These are phyloP conservation scores for Coleophora flavipennella DNA, from an alignment of 2,888 invertebrate species.

Conservation along the genomic window DNA sequence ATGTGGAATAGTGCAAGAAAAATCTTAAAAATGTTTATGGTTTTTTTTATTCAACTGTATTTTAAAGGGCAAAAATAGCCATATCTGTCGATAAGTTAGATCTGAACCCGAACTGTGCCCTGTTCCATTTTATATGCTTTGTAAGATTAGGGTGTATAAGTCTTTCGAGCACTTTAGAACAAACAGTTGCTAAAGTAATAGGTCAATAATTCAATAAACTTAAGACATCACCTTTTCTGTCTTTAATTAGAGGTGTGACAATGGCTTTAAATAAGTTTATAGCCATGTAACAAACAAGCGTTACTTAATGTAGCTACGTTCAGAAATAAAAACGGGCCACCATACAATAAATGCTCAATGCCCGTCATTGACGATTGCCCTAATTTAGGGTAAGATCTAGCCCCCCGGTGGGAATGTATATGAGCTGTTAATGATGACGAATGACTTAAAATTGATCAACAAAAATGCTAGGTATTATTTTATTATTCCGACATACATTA, in stretches of 20 bases:
- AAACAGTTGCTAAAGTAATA: not conserved
- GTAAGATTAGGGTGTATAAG: not conserved
- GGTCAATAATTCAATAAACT: not conserved
- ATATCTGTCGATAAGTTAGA: conserved; percentile 1
- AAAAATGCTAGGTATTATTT: too few species aligned
- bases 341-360: too few species aligned
- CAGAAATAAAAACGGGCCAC: too few species aligned
- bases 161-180: not conserved
- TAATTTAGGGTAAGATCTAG: too few species aligned
- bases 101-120: conserved; percentile 1
- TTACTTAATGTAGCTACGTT: too few species aligned
- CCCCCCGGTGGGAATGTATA: too few species aligned
- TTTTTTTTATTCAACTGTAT: not conserved
- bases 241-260: not conserved
- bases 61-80: not conserved
- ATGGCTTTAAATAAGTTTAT: not conserved
- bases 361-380: too few species aligned
- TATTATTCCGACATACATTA: too few species aligned
- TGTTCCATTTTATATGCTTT: not conserved
- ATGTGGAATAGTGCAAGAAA: too few species aligned
- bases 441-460: too few species aligned
- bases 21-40: too few species aligned
- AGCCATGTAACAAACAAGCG: not conserved
- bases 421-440: too few species aligned
- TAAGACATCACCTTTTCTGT: not conserved